Evolutionary conservation across 2,888 invertebrate genomes (phyloP).

Genomic region (Enchytraeus crypticus): DNA sequence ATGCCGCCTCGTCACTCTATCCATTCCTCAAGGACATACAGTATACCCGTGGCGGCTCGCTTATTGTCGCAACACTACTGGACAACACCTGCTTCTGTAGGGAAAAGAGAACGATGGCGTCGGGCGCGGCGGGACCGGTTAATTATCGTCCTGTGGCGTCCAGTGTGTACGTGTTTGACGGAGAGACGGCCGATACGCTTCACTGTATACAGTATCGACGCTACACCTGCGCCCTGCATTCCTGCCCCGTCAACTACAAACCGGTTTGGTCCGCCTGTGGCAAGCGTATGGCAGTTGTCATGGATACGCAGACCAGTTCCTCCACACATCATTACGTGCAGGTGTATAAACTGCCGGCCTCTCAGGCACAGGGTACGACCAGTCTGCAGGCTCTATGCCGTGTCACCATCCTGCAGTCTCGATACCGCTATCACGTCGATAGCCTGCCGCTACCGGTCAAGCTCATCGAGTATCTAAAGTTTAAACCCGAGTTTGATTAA

Average conservation of each 20-base stretch:
- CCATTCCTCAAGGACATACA: slow-evolving; percentile 33
- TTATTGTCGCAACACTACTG: slow-evolving; percentile 41
- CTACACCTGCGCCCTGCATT: slow-evolving; percentile 41
- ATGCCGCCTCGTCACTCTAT: background rate
- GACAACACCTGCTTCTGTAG: slow-evolving; percentile 36
- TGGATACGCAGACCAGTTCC: slow-evolving; percentile 22
- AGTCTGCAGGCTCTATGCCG: slow-evolving; percentile 43
- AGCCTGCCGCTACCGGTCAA: slow-evolving; percentile 32
- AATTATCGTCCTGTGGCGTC: slow-evolving; percentile 39
- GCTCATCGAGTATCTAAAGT: slow-evolving; percentile 42
- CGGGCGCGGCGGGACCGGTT: too few species aligned
- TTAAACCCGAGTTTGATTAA: slow-evolving; percentile 38
- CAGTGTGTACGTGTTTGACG: slow-evolving; percentile 42
- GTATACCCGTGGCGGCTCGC: slow-evolving; percentile 41
- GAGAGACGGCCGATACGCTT: slow-evolving; percentile 41
- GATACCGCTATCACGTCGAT: slow-evolving; percentile 30
- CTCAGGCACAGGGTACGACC: too few species aligned
- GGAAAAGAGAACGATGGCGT: background rate
- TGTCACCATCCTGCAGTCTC: slow-evolving; percentile 39
- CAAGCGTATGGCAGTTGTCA: slow-evolving; percentile 44
- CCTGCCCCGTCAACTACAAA: slow-evolving; percentile 45
- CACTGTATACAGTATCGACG: slow-evolving; percentile 46
- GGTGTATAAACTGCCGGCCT: slow-evolving; percentile 41
- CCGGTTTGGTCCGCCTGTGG: slow-evolving; percentile 45
- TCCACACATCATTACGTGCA: slow-evolving; percentile 35